Evolutionary conservation across 2,113 vertebrate genomes (phyloP).

Genomic region (Lepisosteus oculatus): DNA sequence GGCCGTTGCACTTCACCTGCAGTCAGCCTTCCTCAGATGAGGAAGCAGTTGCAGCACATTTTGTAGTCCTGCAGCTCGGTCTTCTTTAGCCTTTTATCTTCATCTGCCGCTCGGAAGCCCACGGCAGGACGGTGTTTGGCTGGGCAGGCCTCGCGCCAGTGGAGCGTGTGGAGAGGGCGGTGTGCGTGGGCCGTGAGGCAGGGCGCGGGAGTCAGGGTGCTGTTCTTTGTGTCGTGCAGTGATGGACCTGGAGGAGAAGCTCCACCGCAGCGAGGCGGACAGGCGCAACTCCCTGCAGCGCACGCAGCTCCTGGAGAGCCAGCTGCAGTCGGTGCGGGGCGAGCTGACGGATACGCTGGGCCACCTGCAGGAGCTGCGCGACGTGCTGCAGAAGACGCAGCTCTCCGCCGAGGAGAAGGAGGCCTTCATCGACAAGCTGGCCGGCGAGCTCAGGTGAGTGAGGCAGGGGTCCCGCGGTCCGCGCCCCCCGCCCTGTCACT

Average conservation of each 20-base stretch:
- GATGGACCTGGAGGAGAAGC: slow-evolving; percentile 79
- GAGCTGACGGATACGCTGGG: slow-evolving; percentile 75
- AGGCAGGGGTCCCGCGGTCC: background rate
- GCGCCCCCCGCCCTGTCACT: background rate
- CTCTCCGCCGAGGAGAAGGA: slow-evolving; percentile 82
- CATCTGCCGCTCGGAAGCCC: too few species aligned
- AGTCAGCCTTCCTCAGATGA: too few species aligned
- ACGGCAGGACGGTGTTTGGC: too few species aligned
- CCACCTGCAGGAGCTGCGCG: slow-evolving; percentile 79
- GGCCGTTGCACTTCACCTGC: too few species aligned
- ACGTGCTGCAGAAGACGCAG: slow-evolving; percentile 75
- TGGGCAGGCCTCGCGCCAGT: too few species aligned
- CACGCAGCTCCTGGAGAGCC: slow-evolving; percentile 74
- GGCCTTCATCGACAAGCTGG: slow-evolving; percentile 73
- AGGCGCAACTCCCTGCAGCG: slow-evolving; percentile 77
- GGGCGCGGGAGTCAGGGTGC: too few species aligned
- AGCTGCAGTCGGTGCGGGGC: slow-evolving; percentile 76
- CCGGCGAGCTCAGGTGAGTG: slow-evolving; percentile 77
- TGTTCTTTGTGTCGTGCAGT: slow-evolving; percentile 50
- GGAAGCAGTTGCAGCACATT: too few species aligned
- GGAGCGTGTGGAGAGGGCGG: too few species aligned
- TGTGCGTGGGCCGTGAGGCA: too few species aligned
- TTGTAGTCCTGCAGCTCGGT: too few species aligned
- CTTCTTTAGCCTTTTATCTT: too few species aligned
- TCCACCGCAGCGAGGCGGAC: slow-evolving; percentile 73